phyloP scores from a whole-genome alignment of 2,797 vertebrate species.

The Hippoglossus hippoglossus region DNA sequence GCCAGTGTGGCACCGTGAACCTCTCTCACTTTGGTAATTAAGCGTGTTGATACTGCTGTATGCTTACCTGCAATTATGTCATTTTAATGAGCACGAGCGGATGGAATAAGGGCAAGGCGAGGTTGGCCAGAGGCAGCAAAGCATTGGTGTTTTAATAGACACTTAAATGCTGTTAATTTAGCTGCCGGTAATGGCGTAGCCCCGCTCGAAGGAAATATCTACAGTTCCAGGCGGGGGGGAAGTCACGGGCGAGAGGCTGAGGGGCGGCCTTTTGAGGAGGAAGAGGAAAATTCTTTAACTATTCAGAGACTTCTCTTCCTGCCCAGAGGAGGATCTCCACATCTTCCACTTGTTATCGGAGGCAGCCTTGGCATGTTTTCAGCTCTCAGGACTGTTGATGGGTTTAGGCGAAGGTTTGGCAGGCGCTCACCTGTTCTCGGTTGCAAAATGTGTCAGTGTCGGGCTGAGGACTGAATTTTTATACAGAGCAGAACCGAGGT shows the following conservation, averaged over 20 bases:
- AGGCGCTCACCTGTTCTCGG: slow-evolving; percentile 68
- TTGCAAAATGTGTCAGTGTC: slow-evolving; percentile 67
- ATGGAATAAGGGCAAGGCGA: slow-evolving; percentile 75
- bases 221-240: slow-evolving; percentile 53
- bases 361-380: slow-evolving; percentile 78
- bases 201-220: slow-evolving; percentile 69
- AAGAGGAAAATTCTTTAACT: slow-evolving; percentile 61
- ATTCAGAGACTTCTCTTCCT: slow-evolving; percentile 61
- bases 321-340: slow-evolving; percentile 78
- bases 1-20: slow-evolving; percentile 76
- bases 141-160: slow-evolving; percentile 87
- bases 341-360: slow-evolving; percentile 76
- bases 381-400: slow-evolving; percentile 65
- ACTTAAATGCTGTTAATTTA: slow-evolving; percentile 88
- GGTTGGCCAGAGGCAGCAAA: slow-evolving; percentile 83
- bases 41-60: slow-evolving; percentile 81
- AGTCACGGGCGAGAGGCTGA: slow-evolving; percentile 53
- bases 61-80: slow-evolving; percentile 86
- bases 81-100: slow-evolving; percentile 85
- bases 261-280: slow-evolving; percentile 56
- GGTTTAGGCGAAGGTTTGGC: slow-evolving; percentile 74
- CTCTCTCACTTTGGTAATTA: slow-evolving; percentile 84
- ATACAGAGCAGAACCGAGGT: slow-evolving; percentile 33
- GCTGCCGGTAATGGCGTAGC: slow-evolving; percentile 78
- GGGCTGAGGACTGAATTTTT: slow-evolving; percentile 52